Evolutionary conservation across 2,113 vertebrate genomes (phyloP).

Genomic region (Cephalopterus ornatus): DNA sequence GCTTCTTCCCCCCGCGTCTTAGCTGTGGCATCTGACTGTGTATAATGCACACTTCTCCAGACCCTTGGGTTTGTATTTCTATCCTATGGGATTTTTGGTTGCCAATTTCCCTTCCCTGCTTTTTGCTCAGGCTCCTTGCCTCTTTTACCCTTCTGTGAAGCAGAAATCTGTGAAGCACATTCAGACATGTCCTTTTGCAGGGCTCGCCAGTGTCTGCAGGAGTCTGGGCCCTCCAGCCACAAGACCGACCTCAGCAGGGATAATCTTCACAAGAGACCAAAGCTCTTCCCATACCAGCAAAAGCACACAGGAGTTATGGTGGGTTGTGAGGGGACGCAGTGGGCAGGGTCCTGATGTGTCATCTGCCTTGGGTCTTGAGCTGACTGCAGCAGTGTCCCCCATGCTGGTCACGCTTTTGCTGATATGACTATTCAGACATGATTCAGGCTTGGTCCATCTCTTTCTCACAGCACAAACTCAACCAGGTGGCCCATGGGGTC

Average conservation of each 20-base stretch:
- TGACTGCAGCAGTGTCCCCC: fast-evolving
- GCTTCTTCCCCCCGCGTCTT: not conserved
- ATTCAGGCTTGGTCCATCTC: not conserved
- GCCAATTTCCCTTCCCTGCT: not conserved
- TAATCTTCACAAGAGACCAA: constrained; percentile 57
- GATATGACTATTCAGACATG: not conserved
- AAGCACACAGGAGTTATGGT: not conserved
- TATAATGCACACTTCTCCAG: not conserved
- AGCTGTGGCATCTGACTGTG: constrained; percentile 2
- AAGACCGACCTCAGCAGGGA: not conserved
- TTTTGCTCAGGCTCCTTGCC: constrained; percentile 13
- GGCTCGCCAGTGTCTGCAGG: not conserved
- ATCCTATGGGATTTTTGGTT: not conserved
- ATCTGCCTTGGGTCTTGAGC: not conserved
- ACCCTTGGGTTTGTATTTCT: not conserved
- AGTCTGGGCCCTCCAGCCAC: not conserved
- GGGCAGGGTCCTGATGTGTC: not conserved
- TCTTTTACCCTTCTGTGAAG: constrained; percentile 8
- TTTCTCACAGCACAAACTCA: constrained; percentile 40
- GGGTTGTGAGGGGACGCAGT: fast-evolving
- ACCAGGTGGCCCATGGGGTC: not conserved
- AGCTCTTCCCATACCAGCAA: constrained; percentile 39
- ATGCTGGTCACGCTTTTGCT: not conserved
- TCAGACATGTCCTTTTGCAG: not conserved
- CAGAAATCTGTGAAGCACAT: constrained; percentile 46